Conservation (phyloP, 2,797 vertebrate species). For the Lagorchestes hirsutus region DNA sequence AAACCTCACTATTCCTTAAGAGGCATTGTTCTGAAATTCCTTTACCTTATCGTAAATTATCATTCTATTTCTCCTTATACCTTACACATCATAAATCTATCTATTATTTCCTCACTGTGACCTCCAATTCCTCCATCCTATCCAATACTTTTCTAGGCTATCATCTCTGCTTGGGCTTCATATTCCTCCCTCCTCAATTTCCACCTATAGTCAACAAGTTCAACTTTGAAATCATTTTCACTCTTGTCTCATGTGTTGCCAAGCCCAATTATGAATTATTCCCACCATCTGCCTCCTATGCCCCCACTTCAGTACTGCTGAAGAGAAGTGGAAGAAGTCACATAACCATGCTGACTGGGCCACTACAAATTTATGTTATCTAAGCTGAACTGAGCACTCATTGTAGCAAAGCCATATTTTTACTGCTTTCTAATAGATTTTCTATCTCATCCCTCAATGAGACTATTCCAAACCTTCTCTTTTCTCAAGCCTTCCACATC, state of each 20-base stretch:
- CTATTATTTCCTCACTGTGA: background rate
- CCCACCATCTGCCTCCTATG: background rate
- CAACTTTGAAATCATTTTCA: background rate
- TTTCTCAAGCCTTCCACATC: background rate
- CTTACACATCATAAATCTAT: background rate
- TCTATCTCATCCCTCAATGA: background rate
- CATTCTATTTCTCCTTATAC: background rate
- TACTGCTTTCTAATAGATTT: background rate
- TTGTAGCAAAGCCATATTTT: background rate
- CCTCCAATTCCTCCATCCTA: background rate
- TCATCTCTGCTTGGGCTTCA: background rate
- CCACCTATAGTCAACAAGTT: background rate
- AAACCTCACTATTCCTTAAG: background rate
- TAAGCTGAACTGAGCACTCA: background rate
- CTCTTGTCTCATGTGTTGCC: background rate
- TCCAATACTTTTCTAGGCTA: background rate
- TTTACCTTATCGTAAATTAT: background rate
- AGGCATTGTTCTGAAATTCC: background rate
- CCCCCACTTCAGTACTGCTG: background rate
- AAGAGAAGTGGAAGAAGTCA: background rate
- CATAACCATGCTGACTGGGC: background rate
- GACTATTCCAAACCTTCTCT: background rate
- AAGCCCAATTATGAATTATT: background rate
- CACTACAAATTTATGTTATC: background rate
- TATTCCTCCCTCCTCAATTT: background rate